Conservation (phyloP, 1,140 invertebrate species). For the Eriosoma lanigerum region DNA sequence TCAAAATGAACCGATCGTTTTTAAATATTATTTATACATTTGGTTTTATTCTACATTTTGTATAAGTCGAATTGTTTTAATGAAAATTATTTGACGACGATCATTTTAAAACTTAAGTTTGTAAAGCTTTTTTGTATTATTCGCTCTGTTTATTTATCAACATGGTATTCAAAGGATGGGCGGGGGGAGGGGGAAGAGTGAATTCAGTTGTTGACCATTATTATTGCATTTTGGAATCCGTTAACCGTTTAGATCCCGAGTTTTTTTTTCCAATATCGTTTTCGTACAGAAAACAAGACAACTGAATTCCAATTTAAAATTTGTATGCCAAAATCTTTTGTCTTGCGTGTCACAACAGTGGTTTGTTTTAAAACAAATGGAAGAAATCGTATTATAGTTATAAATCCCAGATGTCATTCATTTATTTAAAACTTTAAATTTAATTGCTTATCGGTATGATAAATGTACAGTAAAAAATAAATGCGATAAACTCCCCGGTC, state of each 20-base stretch:
- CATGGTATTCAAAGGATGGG: background rate
- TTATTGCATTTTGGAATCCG: background rate
- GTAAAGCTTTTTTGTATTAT: background rate
- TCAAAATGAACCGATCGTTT: too few relatives aligned
- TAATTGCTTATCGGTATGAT: background rate
- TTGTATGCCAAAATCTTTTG: background rate
- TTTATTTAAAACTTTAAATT: background rate
- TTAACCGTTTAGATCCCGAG: background rate
- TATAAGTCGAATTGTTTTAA: too few relatives aligned
- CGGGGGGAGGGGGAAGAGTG: too few relatives aligned
- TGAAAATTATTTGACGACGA: background rate
- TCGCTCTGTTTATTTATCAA: background rate
- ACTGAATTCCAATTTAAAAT: background rate
- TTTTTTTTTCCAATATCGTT: background rate
- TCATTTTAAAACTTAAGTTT: background rate
- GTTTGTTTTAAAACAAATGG: background rate
- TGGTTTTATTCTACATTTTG: too few relatives aligned
- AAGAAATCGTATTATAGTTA: background rate
- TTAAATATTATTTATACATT: too few relatives aligned
- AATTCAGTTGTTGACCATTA: background rate
- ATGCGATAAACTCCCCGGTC: too few relatives aligned
- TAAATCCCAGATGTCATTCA: slow-evolving; percentile 12
- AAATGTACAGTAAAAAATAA: too few relatives aligned
- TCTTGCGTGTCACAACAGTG: background rate
- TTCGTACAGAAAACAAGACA: background rate